Conservation (phyloP, 2,888 invertebrate genomes). For the Herminia tarsipennalis region DNA sequence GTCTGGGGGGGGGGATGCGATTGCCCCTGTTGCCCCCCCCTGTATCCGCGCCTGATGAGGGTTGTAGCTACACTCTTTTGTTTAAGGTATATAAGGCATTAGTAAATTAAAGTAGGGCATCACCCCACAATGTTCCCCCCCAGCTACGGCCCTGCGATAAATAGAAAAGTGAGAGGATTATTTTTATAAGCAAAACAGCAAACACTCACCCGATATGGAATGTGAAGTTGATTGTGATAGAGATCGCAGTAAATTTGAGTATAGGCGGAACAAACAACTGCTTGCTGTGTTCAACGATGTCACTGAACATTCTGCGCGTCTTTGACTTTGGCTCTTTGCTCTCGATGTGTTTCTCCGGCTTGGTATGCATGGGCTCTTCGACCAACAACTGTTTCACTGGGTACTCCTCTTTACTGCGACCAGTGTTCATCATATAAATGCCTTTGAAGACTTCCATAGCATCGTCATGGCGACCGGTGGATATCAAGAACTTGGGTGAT, state of each 20-base stretch:
- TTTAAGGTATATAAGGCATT: too few relatives aligned
- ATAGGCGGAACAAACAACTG: conserved; percentile 93
- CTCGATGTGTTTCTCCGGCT: conserved; percentile 86
- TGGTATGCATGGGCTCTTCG: conserved; percentile 81
- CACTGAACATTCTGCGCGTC: conserved; percentile 89
- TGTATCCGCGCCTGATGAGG: too few relatives aligned
- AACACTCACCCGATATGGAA: conserved; percentile 95
- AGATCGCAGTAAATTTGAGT: conserved; percentile 92
- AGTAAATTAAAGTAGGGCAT: too few relatives aligned
- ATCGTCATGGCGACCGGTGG: conserved; percentile 91
- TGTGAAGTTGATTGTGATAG: conserved; percentile 95
- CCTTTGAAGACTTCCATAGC: conserved; percentile 93
- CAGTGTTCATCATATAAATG: conserved; percentile 93
- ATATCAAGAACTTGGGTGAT: conserved; percentile 95
- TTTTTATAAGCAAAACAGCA: too few relatives aligned
- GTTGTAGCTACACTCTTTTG: too few relatives aligned
- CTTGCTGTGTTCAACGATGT: conserved; percentile 93
- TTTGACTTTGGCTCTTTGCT: conserved; percentile 87
- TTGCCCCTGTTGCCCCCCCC: too few relatives aligned
- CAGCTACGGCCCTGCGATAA: background rate
- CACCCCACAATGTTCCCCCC: too few relatives aligned
- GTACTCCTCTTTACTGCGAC: conserved; percentile 90
- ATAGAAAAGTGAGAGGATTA: too few relatives aligned
- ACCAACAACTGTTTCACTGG: conserved; percentile 90
- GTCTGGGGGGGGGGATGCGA: too few relatives aligned